Conservation (phyloP, 2,888 invertebrate genomes). For the Drosophila mimetica region DNA sequence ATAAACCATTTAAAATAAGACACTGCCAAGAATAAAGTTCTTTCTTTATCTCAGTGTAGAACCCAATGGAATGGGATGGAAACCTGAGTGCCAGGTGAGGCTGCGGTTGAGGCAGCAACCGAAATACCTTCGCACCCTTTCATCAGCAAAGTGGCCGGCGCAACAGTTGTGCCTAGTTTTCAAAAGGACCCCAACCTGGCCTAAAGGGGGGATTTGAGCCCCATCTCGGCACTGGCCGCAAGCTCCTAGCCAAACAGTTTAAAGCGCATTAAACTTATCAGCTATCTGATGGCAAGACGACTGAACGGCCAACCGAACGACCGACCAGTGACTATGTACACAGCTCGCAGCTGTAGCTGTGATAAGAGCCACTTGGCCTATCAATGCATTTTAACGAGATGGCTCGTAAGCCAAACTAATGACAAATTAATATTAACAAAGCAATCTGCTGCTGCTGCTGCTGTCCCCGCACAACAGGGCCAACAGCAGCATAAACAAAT, state of each 20-base stretch:
- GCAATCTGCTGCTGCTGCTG: constrained; percentile 58
- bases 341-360: constrained; percentile 27
- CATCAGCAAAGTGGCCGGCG: constrained; percentile 59
- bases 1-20: too few relatives aligned
- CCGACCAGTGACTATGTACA: constrained; percentile 33
- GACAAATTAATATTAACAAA: constrained; percentile 80
- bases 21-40: too few relatives aligned
- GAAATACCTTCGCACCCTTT: constrained; percentile 63
- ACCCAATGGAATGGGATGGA: constrained; percentile 29
- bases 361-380: constrained; percentile 67
- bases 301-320: background rate
- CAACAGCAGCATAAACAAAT: constrained; percentile 46
- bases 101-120: constrained; percentile 47
- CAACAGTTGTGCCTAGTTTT: constrained; percentile 75
- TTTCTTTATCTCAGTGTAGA: constrained; percentile 9
- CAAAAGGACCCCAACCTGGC: constrained; percentile 48
- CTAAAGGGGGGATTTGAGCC: constrained; percentile 34
- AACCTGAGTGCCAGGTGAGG: constrained; percentile 23
- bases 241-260: constrained; percentile 72
- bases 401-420: constrained; percentile 72
- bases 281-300: constrained; percentile 66
- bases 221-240: constrained; percentile 20
- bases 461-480: constrained; percentile 44
- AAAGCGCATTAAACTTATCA: constrained; percentile 77
- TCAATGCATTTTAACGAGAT: constrained; percentile 78